Conservation (phyloP, 2,888 invertebrate genomes). For the Dolomedes plantarius region DNA sequence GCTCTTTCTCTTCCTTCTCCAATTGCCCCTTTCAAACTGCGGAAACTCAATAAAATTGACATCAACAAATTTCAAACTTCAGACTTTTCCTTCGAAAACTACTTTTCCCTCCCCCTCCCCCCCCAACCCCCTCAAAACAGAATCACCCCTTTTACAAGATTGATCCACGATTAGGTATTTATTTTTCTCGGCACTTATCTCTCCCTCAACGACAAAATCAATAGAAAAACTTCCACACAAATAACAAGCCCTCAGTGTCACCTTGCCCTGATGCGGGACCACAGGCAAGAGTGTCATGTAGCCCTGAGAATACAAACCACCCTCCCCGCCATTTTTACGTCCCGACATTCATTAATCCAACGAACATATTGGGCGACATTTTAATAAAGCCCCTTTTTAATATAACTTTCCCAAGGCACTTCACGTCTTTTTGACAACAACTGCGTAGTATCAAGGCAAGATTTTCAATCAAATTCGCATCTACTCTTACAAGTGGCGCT, state of each 20-base stretch:
- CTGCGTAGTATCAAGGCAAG: not conserved
- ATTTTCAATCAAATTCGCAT: conserved; percentile 63
- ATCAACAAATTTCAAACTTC: not conserved
- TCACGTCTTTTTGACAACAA: not conserved
- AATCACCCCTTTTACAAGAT: not conserved
- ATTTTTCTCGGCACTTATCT: not conserved
- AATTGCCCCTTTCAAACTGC: not conserved
- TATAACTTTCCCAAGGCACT: not conserved
- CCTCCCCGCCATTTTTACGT: not conserved
- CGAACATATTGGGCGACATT: not conserved
- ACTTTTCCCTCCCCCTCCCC: too few species aligned
- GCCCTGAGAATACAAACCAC: not conserved
- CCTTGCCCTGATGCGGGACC: not conserved
- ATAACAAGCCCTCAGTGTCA: not conserved
- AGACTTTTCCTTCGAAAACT: not conserved
- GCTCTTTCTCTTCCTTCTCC: too few species aligned
- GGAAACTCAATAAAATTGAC: not conserved
- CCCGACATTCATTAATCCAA: not conserved
- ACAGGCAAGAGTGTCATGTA: not conserved
- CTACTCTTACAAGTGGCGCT: not conserved
- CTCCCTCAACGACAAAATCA: not conserved
- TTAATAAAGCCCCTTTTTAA: not conserved
- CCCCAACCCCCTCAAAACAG: not conserved
- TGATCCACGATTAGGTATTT: not conserved
- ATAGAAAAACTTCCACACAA: not conserved